phyloP scores from a whole-genome alignment of 2,888 invertebrate genomes.

The Athalia circularis region DNA sequence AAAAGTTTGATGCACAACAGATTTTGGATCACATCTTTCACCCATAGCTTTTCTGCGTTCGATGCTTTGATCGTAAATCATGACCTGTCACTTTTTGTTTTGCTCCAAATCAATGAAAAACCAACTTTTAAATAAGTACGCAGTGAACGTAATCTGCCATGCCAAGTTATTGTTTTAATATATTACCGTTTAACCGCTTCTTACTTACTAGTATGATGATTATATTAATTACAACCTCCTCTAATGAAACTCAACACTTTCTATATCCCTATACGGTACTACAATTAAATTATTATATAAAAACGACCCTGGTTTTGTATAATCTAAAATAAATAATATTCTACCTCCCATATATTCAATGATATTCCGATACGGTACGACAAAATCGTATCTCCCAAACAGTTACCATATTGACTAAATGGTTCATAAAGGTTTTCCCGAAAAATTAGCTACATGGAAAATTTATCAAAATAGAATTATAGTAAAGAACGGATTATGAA shows the following conservation, averaged over 20 bases:
- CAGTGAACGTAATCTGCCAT: not conserved
- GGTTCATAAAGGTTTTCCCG: not conserved
- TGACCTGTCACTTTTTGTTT: no score
- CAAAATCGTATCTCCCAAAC: not conserved
- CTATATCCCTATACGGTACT: constrained; percentile 49
- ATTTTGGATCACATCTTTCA: no score
- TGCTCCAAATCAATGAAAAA: no score
- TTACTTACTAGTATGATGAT: constrained; percentile 7
- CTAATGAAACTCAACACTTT: constrained; percentile 33
- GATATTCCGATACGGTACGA: constrained; percentile 13
- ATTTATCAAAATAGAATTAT: not conserved
- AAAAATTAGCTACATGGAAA: not conserved
- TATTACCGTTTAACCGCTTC: not conserved
- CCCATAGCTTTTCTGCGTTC: no score
- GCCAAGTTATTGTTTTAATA: not conserved
- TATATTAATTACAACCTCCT: not conserved
- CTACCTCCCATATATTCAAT: constrained; percentile 8
- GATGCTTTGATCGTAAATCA: no score
- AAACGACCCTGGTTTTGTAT: constrained; percentile 39
- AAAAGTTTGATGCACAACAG: not conserved
- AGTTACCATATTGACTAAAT: not conserved
- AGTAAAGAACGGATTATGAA: not conserved
- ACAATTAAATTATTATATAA: constrained; percentile 46
- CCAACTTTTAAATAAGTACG: no score
- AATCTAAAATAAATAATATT: constrained; percentile 42